Conservation (phyloP, 1,140 invertebrate genomes). For the Leptestheria dahalacensis region DNA sequence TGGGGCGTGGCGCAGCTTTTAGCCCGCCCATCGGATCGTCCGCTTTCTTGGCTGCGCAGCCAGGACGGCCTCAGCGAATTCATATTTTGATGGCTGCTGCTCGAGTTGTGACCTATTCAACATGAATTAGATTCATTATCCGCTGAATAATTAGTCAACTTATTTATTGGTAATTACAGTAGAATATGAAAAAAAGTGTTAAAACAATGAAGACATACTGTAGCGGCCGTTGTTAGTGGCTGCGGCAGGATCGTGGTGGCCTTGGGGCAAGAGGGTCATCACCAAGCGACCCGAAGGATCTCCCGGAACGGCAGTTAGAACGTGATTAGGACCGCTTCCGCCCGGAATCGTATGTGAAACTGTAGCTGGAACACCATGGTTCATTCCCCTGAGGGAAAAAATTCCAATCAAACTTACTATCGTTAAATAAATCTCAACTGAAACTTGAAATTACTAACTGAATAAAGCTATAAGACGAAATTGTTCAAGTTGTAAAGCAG, state of each 20-base stretch:
- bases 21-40: neutral
- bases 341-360: neutral
- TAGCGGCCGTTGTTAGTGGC: neutral
- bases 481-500: too few relatives aligned
- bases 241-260: slow-evolving; percentile 2
- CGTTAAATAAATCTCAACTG: neutral
- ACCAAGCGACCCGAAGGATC: slow-evolving; percentile 13
- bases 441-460: too few relatives aligned
- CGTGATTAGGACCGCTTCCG: neutral
- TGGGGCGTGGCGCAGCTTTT: slow-evolving; percentile 9
- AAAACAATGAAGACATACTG: neutral
- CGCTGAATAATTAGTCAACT: neutral
- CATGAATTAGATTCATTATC: neutral
- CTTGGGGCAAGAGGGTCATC: slow-evolving; percentile 14
- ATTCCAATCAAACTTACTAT: too few relatives aligned
- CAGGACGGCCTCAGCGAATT: slow-evolving; percentile 2
- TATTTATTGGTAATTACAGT: too few relatives aligned
- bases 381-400: neutral
- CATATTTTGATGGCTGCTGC: neutral
- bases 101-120: neutral
- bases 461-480: too few relatives aligned
- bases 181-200: too few relatives aligned
- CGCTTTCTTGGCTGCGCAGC: neutral
- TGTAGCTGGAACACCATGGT: neutral
- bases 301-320: slow-evolving; percentile 12